These are phyloP conservation scores for Origma solitaria DNA, from an alignment of 2,113 vertebrate species.

Conservation along the genomic window DNA sequence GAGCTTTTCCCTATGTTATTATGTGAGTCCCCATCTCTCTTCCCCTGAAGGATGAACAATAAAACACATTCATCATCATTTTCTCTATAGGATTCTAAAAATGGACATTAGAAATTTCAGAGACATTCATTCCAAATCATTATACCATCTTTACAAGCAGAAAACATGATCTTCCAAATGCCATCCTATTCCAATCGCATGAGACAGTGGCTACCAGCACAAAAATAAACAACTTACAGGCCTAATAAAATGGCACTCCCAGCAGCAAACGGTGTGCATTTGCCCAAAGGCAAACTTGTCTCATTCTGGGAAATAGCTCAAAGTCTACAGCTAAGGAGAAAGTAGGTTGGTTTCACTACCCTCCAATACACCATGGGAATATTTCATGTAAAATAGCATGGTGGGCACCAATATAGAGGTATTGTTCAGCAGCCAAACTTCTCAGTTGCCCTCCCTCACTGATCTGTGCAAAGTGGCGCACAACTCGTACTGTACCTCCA, in stretches of 20 bases:
- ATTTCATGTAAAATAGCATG: not conserved
- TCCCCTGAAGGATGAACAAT: not conserved
- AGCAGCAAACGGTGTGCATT: not conserved
- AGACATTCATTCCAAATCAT: not conserved
- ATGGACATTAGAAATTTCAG: not conserved
- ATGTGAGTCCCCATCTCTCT: not conserved
- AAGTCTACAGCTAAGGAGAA: not conserved
- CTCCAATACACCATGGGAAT: not conserved
- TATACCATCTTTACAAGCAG: not conserved
- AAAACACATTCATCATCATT: not conserved
- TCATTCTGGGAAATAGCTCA: not conserved
- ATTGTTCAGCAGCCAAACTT: not conserved
- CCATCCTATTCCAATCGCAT: not conserved
- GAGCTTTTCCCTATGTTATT: not conserved
- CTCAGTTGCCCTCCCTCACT: not conserved
- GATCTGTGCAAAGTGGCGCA: rapidly evolving
- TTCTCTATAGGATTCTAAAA: not conserved
- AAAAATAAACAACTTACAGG: not conserved
- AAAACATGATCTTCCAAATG: not conserved
- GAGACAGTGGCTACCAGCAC: not conserved
- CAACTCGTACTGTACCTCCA: rapidly evolving
- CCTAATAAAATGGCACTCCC: not conserved
- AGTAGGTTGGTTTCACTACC: not conserved
- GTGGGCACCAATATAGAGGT: not conserved
- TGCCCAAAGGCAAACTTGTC: not conserved